Evolutionary conservation across 2,113 vertebrate genomes (phyloP).

Genomic region (Cyprinodon variegatus): DNA sequence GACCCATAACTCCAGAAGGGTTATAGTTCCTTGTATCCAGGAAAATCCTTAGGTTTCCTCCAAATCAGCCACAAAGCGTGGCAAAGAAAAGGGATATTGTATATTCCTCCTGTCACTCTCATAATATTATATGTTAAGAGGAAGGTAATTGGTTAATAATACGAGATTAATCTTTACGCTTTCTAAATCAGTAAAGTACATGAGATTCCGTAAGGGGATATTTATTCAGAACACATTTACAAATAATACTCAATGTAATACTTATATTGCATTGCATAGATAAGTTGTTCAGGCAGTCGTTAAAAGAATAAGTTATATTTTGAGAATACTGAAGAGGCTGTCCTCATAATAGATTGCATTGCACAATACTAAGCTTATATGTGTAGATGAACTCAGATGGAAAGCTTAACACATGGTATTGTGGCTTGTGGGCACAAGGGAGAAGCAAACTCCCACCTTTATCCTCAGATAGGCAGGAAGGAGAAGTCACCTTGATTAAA

Average conservation of each 20-base stretch:
- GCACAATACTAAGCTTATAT: slow-evolving; percentile 35
- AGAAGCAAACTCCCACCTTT: slow-evolving; percentile 62
- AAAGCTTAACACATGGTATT: slow-evolving; percentile 64
- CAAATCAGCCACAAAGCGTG: not conserved
- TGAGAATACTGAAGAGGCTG: slow-evolving; percentile 42
- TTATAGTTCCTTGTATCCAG: not conserved
- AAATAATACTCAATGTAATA: slow-evolving; percentile 29
- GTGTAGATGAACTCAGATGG: slow-evolving; percentile 59
- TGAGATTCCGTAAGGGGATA: not conserved
- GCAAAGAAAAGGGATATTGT: not conserved
- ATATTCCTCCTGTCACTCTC: not conserved
- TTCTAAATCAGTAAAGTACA: not conserved
- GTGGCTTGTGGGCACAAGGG: slow-evolving; percentile 68
- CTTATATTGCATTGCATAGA: not conserved
- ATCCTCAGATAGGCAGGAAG: slow-evolving; percentile 60
- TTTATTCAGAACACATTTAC: slow-evolving; percentile 14
- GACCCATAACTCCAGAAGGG: not conserved
- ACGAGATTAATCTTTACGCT: not conserved
- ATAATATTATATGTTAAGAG: not conserved
- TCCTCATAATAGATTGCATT: slow-evolving; percentile 49
- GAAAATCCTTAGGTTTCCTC: not conserved
- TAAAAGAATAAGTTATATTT: slow-evolving; percentile 55
- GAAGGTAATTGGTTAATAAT: not conserved
- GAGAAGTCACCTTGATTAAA: slow-evolving; percentile 81
- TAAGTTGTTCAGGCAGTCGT: slow-evolving; percentile 51